Percentiles rank a stretch among this genome's conserved stretches.
Evolutionary conservation across 2,113 vertebrate genomes (phyloP).

Genomic region (Oreochromis tanganicae): DNA sequence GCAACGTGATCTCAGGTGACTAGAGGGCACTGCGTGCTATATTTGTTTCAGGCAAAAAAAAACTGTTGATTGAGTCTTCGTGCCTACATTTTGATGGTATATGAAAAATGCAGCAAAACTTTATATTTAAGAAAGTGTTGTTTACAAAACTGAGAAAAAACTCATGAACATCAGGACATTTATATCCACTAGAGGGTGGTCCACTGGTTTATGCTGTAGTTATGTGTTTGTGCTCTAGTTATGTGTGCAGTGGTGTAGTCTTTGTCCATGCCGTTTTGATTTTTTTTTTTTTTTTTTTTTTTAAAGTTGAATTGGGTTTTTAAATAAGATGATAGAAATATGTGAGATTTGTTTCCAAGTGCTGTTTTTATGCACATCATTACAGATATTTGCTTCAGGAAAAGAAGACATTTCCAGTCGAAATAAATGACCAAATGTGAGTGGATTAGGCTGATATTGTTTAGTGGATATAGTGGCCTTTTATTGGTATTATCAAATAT

Average conservation of each 20-base stretch:
- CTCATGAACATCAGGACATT: background rate
- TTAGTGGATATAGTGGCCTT: background rate
- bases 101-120: background rate
- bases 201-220: background rate
- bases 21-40: background rate
- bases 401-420: fast-evolving
- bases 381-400: no score
- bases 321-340: no score
- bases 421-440: background rate
- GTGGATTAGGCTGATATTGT: background rate
- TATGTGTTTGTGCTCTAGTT: background rate
- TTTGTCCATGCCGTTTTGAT: background rate
- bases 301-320: no score
- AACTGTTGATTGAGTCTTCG: background rate
- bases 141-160: background rate
- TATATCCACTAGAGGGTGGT: background rate
- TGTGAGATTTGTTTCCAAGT: no score
- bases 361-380: no score
- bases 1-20: background rate
- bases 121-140: background rate
- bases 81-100: background rate
- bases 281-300: no score
- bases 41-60: background rate
- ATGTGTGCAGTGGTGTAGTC: background rate
- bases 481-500: background rate